Conservation (phyloP, 2,797 vertebrate species). For the Amazona finschi region DNA sequence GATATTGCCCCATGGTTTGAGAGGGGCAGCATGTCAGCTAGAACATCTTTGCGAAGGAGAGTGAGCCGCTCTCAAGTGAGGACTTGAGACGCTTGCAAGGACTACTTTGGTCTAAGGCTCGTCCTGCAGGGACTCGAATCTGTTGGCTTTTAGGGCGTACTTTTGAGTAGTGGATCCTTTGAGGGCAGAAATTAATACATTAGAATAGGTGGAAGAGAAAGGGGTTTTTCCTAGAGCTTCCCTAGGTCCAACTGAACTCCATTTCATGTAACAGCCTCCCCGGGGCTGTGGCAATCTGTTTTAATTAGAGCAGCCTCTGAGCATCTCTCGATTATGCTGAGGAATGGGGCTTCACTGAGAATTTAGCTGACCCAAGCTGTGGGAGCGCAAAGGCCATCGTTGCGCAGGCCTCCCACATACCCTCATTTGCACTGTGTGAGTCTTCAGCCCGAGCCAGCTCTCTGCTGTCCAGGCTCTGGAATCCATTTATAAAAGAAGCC, state of each 20-base stretch:
- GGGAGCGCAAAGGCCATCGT: slow-evolving; percentile 9
- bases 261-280: neutral
- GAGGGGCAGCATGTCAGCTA: neutral
- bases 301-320: slow-evolving; percentile 45
- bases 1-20: neutral
- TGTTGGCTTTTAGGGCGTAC: neutral
- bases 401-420: slow-evolving; percentile 11
- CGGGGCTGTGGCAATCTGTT: neutral
- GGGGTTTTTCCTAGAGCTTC: neutral
- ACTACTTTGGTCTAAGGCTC: neutral
- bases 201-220: neutral
- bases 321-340: slow-evolving; percentile 34
- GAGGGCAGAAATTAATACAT: neutral
- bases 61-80: neutral
- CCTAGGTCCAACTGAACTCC: neutral
- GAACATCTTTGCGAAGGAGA: neutral
- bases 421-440: slow-evolving; percentile 23
- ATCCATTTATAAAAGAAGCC: slow-evolving; percentile 10
- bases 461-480: neutral
- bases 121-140: neutral
- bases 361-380: slow-evolving; percentile 53
- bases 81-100: neutral
- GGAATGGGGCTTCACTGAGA: neutral
- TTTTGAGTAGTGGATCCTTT: neutral
- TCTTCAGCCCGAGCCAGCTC: neutral